Conservation (phyloP, 2,113 vertebrate species). For the Catagonus wagneri region DNA sequence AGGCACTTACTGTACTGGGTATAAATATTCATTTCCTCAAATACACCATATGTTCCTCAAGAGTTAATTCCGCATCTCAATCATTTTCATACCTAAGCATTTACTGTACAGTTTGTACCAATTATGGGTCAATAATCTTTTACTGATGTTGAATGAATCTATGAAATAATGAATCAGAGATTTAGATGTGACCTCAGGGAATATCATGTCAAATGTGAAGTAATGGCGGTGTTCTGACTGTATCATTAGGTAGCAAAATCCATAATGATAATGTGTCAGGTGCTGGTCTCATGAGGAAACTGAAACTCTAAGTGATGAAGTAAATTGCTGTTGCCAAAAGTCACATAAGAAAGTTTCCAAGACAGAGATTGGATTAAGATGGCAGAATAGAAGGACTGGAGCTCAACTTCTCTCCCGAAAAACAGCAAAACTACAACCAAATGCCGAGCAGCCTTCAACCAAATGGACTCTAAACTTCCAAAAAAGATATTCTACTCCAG, state of each 20-base stretch:
- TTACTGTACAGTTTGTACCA: not conserved
- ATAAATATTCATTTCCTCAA: not conserved
- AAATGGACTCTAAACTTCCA: too few relatives aligned
- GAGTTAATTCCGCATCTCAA: not conserved
- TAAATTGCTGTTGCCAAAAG: not conserved
- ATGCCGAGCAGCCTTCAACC: too few relatives aligned
- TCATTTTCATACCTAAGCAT: not conserved
- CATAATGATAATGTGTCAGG: not conserved
- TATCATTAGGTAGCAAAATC: not conserved
- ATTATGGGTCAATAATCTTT: not conserved
- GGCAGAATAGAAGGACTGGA: too few relatives aligned
- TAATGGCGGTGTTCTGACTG: not conserved
- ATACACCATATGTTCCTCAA: not conserved
- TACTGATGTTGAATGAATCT: not conserved
- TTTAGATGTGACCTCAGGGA: not conserved
- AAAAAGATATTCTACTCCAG: too few relatives aligned
- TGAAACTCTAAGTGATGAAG: not conserved
- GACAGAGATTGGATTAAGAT: too few relatives aligned
- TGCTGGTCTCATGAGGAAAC: not conserved
- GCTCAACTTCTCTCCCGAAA: too few relatives aligned
- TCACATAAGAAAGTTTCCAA: not conserved
- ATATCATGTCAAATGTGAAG: not conserved
- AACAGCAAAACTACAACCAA: too few relatives aligned
- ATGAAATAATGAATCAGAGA: not conserved
- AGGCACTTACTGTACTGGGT: fast-evolving